phyloP scores from a whole-genome alignment of 2,113 vertebrate species.

The Epinephelus lanceolatus region DNA sequence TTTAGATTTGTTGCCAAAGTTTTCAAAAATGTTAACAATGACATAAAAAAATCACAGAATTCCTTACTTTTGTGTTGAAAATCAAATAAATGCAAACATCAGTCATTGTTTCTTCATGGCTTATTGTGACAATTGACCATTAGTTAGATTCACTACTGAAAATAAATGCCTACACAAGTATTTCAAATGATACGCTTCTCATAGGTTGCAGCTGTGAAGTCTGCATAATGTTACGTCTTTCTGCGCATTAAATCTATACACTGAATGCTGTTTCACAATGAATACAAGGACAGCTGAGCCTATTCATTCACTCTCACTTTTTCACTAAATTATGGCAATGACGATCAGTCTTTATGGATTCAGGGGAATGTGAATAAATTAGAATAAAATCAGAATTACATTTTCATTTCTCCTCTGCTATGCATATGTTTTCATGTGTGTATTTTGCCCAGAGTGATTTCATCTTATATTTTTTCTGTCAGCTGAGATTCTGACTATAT shows the following conservation, averaged over 20 bases:
- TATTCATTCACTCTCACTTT: neutral
- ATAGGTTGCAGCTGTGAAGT: neutral
- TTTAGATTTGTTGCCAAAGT: too few species aligned
- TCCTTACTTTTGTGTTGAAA: neutral
- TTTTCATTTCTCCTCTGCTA: neutral
- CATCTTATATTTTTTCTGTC: neutral
- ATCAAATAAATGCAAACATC: neutral
- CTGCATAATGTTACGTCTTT: neutral
- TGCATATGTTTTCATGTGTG: neutral
- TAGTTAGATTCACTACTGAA: neutral
- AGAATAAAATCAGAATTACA: slow-evolving; percentile 11
- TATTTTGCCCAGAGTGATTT: neutral
- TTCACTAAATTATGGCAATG: slow-evolving; percentile 18
- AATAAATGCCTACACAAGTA: neutral
- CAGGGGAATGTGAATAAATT: slow-evolving; percentile 17
- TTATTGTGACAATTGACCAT: neutral
- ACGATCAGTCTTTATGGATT: neutral
- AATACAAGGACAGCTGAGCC: neutral
- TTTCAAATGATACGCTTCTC: neutral
- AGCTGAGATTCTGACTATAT: rapidly evolving
- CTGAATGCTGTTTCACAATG: neutral
- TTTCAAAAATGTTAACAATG: neutral
- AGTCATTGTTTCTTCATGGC: neutral
- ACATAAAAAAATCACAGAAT: too few species aligned
- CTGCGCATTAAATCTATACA: slow-evolving; percentile 5